These are phyloP conservation scores for Neoniphon sammara DNA, from an alignment of 2,797 vertebrate genomes.

Conservation along the genomic window DNA sequence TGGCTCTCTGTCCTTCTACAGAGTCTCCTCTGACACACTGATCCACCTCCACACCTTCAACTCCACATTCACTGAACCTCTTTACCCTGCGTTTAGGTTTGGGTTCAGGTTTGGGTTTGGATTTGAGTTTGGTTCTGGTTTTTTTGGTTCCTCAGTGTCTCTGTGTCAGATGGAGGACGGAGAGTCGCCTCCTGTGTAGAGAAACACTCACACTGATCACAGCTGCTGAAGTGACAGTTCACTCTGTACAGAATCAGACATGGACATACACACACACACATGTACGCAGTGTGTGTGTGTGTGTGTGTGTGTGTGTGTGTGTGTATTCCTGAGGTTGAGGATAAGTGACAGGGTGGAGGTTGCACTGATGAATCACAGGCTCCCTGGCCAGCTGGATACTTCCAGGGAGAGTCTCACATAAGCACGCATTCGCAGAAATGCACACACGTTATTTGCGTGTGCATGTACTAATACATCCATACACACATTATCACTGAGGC, in stretches of 20 bases:
- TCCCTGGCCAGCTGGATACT: constrained; percentile 8
- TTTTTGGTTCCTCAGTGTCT: constrained; percentile 28
- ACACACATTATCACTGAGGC: not conserved
- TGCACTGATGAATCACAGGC: constrained; percentile 41
- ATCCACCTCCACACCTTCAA: constrained; percentile 54
- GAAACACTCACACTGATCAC: too few relatives aligned
- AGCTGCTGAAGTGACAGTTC: too few relatives aligned
- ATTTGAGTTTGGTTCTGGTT: too few relatives aligned
- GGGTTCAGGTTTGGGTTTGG: not conserved
- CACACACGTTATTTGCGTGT: too few relatives aligned
- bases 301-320: constrained; percentile 3
- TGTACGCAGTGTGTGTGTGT: constrained; percentile 7
- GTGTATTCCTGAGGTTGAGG: constrained; percentile 26
- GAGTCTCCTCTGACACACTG: not conserved
- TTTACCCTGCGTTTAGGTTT: constrained; percentile 51
- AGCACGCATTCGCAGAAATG: not conserved
- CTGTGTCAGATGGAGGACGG: constrained; percentile 24
- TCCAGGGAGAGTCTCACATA: not conserved
- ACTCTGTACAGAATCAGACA: too few relatives aligned
- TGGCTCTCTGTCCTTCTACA: constrained; percentile 61
- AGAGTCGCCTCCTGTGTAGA: not conserved
- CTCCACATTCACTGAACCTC: constrained; percentile 47
- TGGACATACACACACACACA: too few relatives aligned
- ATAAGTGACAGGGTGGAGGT: constrained; percentile 32
- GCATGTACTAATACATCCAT: not conserved